These are phyloP conservation scores for Hydractinia symbiolongicarpus DNA, from an alignment of 30 jellyfish, hydroid and myxozoan genomes.

Conservation along the genomic window DNA sequence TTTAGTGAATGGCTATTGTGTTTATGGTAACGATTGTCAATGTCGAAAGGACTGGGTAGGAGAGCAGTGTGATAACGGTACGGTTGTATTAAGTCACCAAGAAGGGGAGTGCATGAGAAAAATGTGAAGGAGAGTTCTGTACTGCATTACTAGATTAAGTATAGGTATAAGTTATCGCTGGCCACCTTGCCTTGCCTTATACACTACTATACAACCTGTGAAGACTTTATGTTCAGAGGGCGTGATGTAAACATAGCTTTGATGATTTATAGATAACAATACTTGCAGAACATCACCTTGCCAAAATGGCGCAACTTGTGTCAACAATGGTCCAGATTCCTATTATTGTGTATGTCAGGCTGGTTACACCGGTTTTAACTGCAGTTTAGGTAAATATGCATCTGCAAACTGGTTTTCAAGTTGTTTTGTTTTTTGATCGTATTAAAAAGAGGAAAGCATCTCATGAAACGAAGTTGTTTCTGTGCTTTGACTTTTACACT, in stretches of 20 bases:
- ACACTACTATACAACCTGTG: too few relatives aligned
- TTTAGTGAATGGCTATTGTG: slow-evolving; percentile 82
- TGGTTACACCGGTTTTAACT: slow-evolving; percentile 70
- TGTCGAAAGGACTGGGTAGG: slow-evolving; percentile 84
- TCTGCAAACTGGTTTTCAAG: not conserved
- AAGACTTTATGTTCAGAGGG: too few relatives aligned
- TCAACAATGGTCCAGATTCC: slow-evolving; percentile 72
- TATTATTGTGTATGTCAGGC: slow-evolving; percentile 62
- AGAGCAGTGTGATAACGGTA: slow-evolving; percentile 36
- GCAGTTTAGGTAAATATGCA: slow-evolving; percentile 58
- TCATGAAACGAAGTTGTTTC: too few relatives aligned
- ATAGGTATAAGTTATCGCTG: too few relatives aligned
- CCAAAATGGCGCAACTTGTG: slow-evolving; percentile 69
- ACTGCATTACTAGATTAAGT: too few relatives aligned
- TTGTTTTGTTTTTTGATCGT: too few relatives aligned
- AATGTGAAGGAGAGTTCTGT: too few relatives aligned
- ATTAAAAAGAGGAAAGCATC: too few relatives aligned
- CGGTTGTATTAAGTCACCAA: not conserved
- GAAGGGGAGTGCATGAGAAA: too few relatives aligned
- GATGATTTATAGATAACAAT: slow-evolving; percentile 37
- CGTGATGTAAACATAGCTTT: too few relatives aligned
- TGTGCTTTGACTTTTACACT: too few relatives aligned
- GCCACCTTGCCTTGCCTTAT: too few relatives aligned
- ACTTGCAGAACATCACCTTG: slow-evolving; percentile 79
- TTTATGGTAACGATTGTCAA: slow-evolving; percentile 66